Evolutionary conservation across 2,888 invertebrate genomes (phyloP).

Genomic region (Nasonia oneida): DNA sequence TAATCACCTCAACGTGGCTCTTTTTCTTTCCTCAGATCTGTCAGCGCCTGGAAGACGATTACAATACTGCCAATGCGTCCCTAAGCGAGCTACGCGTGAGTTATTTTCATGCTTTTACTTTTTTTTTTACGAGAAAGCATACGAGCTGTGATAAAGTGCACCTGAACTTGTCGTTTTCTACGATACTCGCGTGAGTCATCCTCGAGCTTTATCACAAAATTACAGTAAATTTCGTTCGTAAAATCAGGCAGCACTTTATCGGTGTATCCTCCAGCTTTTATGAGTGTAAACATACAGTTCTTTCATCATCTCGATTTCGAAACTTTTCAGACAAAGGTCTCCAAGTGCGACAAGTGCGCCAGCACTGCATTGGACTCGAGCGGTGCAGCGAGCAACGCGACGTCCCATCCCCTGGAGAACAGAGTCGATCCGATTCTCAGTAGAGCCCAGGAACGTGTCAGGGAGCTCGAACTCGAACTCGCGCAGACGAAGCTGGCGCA

Average conservation of each 20-base stretch:
- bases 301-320: background rate
- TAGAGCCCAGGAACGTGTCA: conserved; percentile 85
- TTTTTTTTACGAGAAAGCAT: background rate
- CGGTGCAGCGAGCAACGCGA: conserved; percentile 64
- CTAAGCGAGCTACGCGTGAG: conserved; percentile 85
- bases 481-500: conserved; percentile 98
- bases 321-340: conserved; percentile 80
- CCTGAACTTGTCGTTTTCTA: background rate
- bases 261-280: background rate
- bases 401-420: conserved; percentile 72
- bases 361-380: conserved; percentile 68
- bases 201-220: background rate
- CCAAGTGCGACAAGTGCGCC: conserved; percentile 81
- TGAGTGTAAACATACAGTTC: background rate
- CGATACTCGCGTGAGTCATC: background rate
- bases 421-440: conserved; percentile 75
- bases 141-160: background rate
- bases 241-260: background rate
- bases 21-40: conserved; percentile 82
- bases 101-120: conserved; percentile 48
- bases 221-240: background rate
- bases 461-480: conserved; percentile 96
- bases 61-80: conserved; percentile 84
- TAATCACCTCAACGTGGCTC: conserved; percentile 17
- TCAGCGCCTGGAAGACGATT: conserved; percentile 91